Evolutionary conservation across 2,888 invertebrate species (phyloP).

Genomic region (Aleiodes testaceus): DNA sequence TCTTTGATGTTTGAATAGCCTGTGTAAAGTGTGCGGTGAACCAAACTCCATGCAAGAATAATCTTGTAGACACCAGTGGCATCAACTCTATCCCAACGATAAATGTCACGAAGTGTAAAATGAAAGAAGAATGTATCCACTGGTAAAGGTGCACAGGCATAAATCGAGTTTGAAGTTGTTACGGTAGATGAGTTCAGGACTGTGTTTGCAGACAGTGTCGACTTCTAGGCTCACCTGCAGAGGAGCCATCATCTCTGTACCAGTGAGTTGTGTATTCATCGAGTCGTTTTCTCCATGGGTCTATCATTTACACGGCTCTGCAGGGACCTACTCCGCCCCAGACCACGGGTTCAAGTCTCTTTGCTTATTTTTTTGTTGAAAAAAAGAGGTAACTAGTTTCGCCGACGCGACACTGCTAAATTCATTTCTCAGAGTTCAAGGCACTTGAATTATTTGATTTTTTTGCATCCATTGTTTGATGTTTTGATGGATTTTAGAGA

Average conservation of each 20-base stretch:
- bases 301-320: constrained; percentile 7
- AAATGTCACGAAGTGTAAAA: constrained; percentile 33
- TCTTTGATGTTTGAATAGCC: constrained; percentile 12
- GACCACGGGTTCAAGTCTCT: background rate
- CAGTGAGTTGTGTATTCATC: constrained; percentile 21
- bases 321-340: constrained; percentile 15
- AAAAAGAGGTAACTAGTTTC: constrained; percentile 4
- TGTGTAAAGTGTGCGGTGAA: constrained; percentile 44
- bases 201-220: constrained; percentile 23
- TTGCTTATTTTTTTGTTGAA: background rate
- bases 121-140: constrained; percentile 27
- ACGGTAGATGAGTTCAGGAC: constrained; percentile 25
- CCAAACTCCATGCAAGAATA: constrained; percentile 25
- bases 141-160: constrained; percentile 23
- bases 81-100: constrained; percentile 41
- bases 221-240: constrained; percentile 14
- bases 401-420: background rate
- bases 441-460: no score
- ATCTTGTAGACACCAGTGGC: constrained; percentile 40
- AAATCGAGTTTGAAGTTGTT: constrained; percentile 19
- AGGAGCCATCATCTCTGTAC: background rate
- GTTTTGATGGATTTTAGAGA: background rate
- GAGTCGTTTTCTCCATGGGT: background rate
- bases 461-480: background rate
- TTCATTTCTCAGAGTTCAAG: background rate